Conservation (phyloP, 2,797 vertebrate genomes). For the Scomberomorus guttatus region DNA sequence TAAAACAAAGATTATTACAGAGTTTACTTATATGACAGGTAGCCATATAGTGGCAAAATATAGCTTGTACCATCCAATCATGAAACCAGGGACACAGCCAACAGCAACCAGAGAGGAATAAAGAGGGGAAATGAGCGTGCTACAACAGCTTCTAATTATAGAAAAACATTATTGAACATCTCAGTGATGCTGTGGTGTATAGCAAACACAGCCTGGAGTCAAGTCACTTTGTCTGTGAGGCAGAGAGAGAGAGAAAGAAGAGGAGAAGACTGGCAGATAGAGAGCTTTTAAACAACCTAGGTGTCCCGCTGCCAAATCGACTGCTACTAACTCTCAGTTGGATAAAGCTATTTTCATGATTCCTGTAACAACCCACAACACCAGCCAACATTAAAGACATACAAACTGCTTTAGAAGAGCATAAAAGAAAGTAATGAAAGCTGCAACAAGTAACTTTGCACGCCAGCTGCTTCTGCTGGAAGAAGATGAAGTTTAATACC, state of each 20-base stretch:
- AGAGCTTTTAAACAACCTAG: conserved; percentile 48
- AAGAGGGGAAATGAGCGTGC: conserved; percentile 52
- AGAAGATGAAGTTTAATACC: conserved; percentile 13
- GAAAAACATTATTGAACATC: conserved; percentile 73
- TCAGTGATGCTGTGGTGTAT: conserved; percentile 57
- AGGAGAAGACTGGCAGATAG: conserved; percentile 27
- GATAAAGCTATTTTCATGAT: conserved; percentile 31
- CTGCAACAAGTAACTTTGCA: background rate
- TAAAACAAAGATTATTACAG: conserved; percentile 55
- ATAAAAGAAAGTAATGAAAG: conserved; percentile 36
- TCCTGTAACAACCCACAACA: conserved; percentile 34
- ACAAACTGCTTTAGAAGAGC: conserved; percentile 38
- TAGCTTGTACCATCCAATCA: conserved; percentile 51
- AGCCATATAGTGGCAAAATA: conserved; percentile 60
- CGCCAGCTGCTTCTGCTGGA: conserved; percentile 13
- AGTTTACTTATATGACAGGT: conserved; percentile 55
- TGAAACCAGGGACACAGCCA: conserved; percentile 44
- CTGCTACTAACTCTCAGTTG: conserved; percentile 31
- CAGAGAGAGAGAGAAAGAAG: conserved; percentile 21
- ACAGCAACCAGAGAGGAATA: conserved; percentile 53
- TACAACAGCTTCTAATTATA: conserved; percentile 79
- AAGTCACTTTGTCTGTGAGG: conserved; percentile 52
- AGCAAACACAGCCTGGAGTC: conserved; percentile 63
- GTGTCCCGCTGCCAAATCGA: conserved; percentile 49
- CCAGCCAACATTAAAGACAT: conserved; percentile 36